Base-by-base conservation (phyloP, 2,888 invertebrate species). In the Tineola bisselliella region DNA sequence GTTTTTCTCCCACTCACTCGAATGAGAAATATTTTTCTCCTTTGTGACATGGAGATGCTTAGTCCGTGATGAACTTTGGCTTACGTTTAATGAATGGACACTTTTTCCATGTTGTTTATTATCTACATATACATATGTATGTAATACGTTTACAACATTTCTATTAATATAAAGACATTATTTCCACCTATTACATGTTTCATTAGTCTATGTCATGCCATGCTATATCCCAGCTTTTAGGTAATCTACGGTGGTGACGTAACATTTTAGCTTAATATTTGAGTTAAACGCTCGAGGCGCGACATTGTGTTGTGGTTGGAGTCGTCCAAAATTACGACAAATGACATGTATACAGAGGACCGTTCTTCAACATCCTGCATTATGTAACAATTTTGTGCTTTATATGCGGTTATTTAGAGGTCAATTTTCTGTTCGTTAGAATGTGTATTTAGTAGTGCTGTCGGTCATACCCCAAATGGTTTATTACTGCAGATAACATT, bases 21-120 rank as follows among this genome's bases (percentile, higher is more conserved):
- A 80, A 81, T 79, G 81, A 79, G 77, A 81, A 81, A 80, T 81
- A 79, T 77, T 81, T 81, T 76, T 54, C 54, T 18, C 54, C 54
- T 54, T 54, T 54, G 54, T 54, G 54, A 54, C 54, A 54, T 54
- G 25, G 54, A 54, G 54, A 54, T 18, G 54, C 25, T 54, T 54
- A 54, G 54, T 25, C 54, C 19, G 54, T 25, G 54, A 5, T 54
- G 10, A 25, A 12, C 54, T 54, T 25, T n/a, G n/a, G 54, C 25
- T 18, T 54, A 12, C 54, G 25, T 54, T 54, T 54, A 54, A 54
- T 25, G 54, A n/a, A 25, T 54, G 54, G 54, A 54, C 25, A 54
- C n/a, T 54, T 54, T 54, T 38, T 25, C n/a, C n/a, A n/a, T n/a
- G n/a, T n/a, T n/a, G n/a, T 25, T 4, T 25, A 25, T 25, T 25